Conservation (phyloP, 2,888 invertebrate species). For the Platycnemis pennipes region DNA sequence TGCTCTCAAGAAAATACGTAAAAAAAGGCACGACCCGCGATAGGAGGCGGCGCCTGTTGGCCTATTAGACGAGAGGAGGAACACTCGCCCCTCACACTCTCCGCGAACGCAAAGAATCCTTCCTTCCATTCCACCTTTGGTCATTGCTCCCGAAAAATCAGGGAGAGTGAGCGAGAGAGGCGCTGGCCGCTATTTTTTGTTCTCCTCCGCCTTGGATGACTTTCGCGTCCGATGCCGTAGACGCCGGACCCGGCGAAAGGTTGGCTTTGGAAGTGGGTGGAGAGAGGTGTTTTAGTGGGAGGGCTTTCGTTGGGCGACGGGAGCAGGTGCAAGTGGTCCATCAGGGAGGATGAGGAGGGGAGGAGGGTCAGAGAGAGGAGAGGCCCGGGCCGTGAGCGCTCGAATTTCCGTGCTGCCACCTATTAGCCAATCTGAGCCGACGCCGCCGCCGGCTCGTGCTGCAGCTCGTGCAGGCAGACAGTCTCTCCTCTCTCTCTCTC, state of each 20-base stretch:
- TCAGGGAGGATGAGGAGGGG: not conserved
- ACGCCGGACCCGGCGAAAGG: not conserved
- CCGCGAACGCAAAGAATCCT: not conserved
- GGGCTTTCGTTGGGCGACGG: not conserved
- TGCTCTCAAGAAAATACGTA: too few species aligned
- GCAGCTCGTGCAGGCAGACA: not conserved
- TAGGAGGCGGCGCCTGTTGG: not conserved
- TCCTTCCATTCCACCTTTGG: constrained; percentile 12
- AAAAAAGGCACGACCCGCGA: too few species aligned
- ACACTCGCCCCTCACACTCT: not conserved
- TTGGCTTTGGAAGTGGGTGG: not conserved
- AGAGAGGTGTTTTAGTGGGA: not conserved
- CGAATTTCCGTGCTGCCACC: constrained; percentile 44
- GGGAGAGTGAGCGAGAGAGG: constrained; percentile 42
- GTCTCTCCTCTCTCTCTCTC: not conserved
- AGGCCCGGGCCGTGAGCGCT: not conserved
- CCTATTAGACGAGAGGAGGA: not conserved
- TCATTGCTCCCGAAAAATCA: constrained; percentile 64
- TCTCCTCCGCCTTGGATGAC: constrained; percentile 8
- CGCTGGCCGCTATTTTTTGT: not conserved
- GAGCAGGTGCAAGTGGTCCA: not conserved
- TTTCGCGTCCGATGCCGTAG: constrained; percentile 43
- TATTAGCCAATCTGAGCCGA: constrained; percentile 38
- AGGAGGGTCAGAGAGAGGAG: not conserved
- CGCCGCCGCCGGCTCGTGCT: not conserved